A percentile compares a stretch with the other conserved stretches of the same genome.
Evolutionary conservation across 2,113 vertebrate species (phyloP).

Genomic region (Misgurnus anguillicaudatus): DNA sequence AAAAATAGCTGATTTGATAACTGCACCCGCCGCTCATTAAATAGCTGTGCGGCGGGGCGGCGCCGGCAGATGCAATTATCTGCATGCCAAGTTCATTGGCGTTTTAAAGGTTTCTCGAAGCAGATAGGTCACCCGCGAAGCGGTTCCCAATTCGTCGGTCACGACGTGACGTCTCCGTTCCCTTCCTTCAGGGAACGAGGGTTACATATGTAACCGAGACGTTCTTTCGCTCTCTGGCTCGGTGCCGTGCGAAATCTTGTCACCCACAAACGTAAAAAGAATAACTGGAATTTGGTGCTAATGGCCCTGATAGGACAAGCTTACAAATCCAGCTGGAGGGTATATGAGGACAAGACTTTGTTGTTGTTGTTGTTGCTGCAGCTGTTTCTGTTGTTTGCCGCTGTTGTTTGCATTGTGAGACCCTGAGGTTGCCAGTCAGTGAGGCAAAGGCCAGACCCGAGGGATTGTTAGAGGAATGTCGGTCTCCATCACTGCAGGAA

Average conservation of each 20-base stretch:
- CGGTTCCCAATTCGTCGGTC: no score
- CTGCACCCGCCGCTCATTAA: no score
- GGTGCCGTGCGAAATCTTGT: constrained; percentile 11
- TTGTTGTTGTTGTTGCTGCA: constrained; percentile 31
- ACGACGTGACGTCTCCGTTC: no score
- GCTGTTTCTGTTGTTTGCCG: constrained; percentile 36
- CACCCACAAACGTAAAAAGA: constrained; percentile 4
- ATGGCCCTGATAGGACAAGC: constrained; percentile 10
- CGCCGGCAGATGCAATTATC: no score
- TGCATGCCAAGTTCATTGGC: no score
- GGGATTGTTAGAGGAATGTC: constrained; percentile 31
- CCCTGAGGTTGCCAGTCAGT: constrained; percentile 9
- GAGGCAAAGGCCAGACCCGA: constrained; percentile 10
- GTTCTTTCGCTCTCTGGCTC: constrained; percentile 4
- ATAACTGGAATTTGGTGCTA: constrained; percentile 20
- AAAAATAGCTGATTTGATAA: no score
- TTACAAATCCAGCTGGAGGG: constrained; percentile 12
- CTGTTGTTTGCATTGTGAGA: constrained; percentile 23
- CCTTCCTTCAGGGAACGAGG: no score
- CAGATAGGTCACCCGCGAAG: no score
- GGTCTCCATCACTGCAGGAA: constrained; percentile 19
- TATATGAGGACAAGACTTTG: constrained; percentile 39
- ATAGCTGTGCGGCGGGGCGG: no score
- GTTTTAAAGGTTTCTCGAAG: no score
- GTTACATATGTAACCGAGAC: no score